Evolutionary conservation across 2,113 vertebrate species (phyloP), one percentile per base, ranked within the genome.

Genomic region (Seriola dumerili): DNA sequence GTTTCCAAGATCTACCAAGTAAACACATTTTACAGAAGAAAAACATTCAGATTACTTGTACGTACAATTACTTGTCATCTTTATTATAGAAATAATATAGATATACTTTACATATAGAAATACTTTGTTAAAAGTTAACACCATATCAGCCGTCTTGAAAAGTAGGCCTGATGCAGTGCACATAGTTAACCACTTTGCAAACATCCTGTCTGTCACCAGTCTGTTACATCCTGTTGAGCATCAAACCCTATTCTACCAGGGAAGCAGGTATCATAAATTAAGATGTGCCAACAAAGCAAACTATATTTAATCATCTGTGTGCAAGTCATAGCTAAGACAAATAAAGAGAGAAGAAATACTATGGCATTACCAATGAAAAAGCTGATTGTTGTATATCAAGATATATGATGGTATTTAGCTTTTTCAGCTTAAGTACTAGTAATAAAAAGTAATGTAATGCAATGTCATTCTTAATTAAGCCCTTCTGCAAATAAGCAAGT

Each of bases 181-280:
- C 40, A 23, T 5, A 3, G 21, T 62, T 77, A 85, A 86, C 54
- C 72, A 40, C 84, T 83, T 19, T 70, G 81, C 87, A 89, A 86
- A 92, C 90, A 94, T 93, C 87, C 90, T 91, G 91, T 85, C 55
- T 71, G 66, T 38, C 70, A 69, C 19, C 23, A 58, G 68, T 23
- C 40, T 55, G 21, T 50, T 65, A 44, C 86, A 88, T 88, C 87
- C 92, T 89, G 91, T 74, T 55, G 32, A 76, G 74, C 4, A 68
- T 57, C 14, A 68, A 81, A 68, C 44, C 19, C 6, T 1, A 1
- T 17, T 75, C 9, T 32, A 34, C 8, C 38, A 62, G 42, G 10
- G 42, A 9, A 34, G 34, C 48, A 72, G 55, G 62, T 54, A 34
- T 11, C 32, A 74, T 42, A 63, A 25, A 17, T 63, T 29, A 25